Percentiles rank a stretch among this genome's conserved stretches.
Conservation (phyloP, 2,113 vertebrate genomes). For the Indicator maculatus region DNA sequence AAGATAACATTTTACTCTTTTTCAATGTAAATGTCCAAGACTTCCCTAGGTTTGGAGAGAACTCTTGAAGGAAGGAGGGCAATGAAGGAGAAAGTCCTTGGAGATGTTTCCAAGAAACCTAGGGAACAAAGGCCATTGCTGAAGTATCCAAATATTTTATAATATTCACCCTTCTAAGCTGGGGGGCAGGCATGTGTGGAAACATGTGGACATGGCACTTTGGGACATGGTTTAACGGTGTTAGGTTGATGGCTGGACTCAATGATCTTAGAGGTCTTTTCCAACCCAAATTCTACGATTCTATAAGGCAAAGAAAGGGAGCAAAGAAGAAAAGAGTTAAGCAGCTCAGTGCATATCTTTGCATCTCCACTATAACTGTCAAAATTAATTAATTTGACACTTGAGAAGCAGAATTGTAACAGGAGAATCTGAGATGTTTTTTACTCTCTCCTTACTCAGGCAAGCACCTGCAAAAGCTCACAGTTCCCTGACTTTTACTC, state of each 20-base stretch:
- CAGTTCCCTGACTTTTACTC: background rate
- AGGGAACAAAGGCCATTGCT: background rate
- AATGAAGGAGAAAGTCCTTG: background rate
- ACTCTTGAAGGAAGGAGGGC: background rate
- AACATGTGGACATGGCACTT: too few relatives aligned
- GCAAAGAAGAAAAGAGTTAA: background rate
- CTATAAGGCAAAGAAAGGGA: background rate
- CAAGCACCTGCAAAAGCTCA: background rate
- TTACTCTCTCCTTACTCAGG: background rate
- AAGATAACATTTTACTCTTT: background rate
- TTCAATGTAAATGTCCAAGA: background rate
- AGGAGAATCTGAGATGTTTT: background rate
- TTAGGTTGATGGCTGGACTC: too few relatives aligned
- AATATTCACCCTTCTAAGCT: background rate
- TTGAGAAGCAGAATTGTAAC: background rate
- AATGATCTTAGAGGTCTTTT: too few relatives aligned
- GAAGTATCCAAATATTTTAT: background rate
- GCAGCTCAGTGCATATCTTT: background rate
- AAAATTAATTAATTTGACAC: background rate
- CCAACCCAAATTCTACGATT: too few relatives aligned
- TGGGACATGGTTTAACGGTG: too few relatives aligned
- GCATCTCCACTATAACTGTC: background rate
- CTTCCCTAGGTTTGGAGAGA: background rate
- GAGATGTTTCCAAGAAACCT: background rate
- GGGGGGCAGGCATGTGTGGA: background rate